phyloP scores from a whole-genome alignment of 2,888 invertebrate species.

The Mylabris sibirica region DNA sequence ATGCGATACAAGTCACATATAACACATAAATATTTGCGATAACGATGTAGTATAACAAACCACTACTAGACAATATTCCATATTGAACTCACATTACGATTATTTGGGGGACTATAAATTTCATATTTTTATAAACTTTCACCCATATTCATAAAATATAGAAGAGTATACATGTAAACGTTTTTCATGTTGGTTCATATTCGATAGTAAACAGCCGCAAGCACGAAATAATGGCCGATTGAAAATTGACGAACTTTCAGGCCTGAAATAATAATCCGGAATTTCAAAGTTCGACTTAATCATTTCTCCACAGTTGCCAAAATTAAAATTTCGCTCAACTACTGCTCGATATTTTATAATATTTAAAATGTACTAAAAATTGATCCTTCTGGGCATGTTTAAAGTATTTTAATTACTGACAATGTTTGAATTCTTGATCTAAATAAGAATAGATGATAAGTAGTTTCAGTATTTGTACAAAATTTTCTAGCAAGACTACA shows the following conservation, averaged over 20 bases:
- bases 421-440: neutral
- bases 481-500: neutral
- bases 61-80: conserved; percentile 21
- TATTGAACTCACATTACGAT: conserved; percentile 26
- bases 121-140: neutral
- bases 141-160: no score
- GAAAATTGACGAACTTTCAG: neutral
- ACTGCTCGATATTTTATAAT: no score
- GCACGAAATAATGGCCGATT: conserved; percentile 14
- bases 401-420: neutral
- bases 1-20: conserved; percentile 18
- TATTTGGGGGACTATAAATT: conserved; percentile 24
- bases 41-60: conserved; percentile 23
- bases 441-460: no score
- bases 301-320: neutral
- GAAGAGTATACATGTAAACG: neutral
- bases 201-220: conserved; percentile 21
- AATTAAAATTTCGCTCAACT: no score
- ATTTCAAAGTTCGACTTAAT: neutral
- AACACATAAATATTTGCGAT: conserved; percentile 28
- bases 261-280: neutral
- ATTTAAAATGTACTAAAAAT: no score
- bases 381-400: no score
- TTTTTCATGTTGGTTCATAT: neutral
- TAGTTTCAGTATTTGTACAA: no score